Conservation (phyloP, 2,888 invertebrate genomes). For the Scrobipalpa atriplicella region DNA sequence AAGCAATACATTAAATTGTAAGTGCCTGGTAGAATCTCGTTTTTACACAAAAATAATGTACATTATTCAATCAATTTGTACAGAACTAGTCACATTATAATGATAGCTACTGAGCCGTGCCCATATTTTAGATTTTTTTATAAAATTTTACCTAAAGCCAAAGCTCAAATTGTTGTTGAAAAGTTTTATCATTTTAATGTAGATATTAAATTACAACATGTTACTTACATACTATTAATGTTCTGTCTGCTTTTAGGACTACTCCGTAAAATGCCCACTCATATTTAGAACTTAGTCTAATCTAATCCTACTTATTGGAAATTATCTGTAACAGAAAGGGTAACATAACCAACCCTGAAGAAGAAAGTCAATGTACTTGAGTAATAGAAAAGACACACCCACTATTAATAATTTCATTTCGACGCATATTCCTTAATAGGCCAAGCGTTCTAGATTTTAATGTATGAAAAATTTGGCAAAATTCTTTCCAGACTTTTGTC, state of each 20-base stretch:
- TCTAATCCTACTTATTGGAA: too few relatives aligned
- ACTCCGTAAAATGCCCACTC: background rate
- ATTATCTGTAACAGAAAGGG: too few relatives aligned
- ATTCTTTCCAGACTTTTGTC: too few relatives aligned
- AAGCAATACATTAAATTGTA: background rate
- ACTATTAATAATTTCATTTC: too few relatives aligned
- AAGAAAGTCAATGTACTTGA: too few relatives aligned
- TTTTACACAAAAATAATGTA: background rate
- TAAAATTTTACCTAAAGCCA: constrained; percentile 39
- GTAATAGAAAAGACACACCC: too few relatives aligned
- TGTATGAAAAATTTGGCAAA: too few relatives aligned
- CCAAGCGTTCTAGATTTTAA: too few relatives aligned
- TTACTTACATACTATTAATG: background rate
- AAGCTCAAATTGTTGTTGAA: constrained; percentile 44
- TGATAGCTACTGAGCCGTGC: background rate
- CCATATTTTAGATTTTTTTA: constrained; percentile 31
- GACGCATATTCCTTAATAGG: too few relatives aligned
- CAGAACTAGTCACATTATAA: constrained; percentile 16
- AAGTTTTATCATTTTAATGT: background rate
- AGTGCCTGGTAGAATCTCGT: constrained; percentile 2
- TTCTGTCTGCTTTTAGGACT: background rate
- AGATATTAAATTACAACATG: background rate
- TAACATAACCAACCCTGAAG: too few relatives aligned
- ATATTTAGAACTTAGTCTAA: too few relatives aligned
- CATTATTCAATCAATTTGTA: constrained; percentile 1